These are phyloP conservation scores for Drosophila watanabei DNA, from an alignment of 1,140 invertebrate species.

Conservation along the genomic window DNA sequence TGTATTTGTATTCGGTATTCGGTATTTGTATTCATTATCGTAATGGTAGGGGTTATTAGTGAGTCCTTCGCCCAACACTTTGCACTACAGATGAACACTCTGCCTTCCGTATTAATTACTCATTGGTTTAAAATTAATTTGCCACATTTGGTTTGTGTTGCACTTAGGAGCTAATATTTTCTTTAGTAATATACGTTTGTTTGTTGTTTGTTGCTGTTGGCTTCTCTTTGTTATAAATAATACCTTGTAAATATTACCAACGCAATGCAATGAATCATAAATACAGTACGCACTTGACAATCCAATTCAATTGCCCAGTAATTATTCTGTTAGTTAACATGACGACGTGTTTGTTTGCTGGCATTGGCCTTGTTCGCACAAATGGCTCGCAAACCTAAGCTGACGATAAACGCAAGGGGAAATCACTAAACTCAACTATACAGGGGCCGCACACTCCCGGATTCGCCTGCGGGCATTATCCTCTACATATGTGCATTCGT, in stretches of 20 bases:
- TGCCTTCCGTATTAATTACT: slow-evolving; percentile 43
- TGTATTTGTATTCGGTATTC: slow-evolving; percentile 29
- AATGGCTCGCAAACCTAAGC: slow-evolving; percentile 52
- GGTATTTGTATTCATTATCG: slow-evolving; percentile 41
- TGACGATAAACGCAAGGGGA: slow-evolving; percentile 51
- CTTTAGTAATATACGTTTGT: slow-evolving; percentile 43
- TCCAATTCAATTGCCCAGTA: slow-evolving; percentile 68
- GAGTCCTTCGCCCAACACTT: slow-evolving; percentile 29
- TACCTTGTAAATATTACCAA: slow-evolving; percentile 76
- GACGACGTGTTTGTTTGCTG: slow-evolving; percentile 78
- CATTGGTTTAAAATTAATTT: slow-evolving; percentile 73
- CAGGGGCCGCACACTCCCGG: slow-evolving; percentile 54
- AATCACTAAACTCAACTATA: slow-evolving; percentile 69
- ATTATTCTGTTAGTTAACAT: slow-evolving; percentile 79
- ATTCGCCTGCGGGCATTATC: slow-evolving; percentile 14
- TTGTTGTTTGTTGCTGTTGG: slow-evolving; percentile 36
- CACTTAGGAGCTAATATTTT: slow-evolving; percentile 56
- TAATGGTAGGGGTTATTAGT: slow-evolving; percentile 38
- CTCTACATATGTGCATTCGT: slow-evolving; percentile 42
- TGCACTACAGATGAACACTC: slow-evolving; percentile 71
- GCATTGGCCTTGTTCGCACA: slow-evolving; percentile 70
- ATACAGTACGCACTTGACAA: slow-evolving; percentile 68
- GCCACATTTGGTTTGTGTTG: slow-evolving; percentile 70
- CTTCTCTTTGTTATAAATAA: slow-evolving; percentile 60
- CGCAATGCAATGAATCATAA: slow-evolving; percentile 73